These are phyloP conservation scores for Ovis canadensis DNA, from an alignment of 2,113 vertebrate species.

Conservation along the genomic window DNA sequence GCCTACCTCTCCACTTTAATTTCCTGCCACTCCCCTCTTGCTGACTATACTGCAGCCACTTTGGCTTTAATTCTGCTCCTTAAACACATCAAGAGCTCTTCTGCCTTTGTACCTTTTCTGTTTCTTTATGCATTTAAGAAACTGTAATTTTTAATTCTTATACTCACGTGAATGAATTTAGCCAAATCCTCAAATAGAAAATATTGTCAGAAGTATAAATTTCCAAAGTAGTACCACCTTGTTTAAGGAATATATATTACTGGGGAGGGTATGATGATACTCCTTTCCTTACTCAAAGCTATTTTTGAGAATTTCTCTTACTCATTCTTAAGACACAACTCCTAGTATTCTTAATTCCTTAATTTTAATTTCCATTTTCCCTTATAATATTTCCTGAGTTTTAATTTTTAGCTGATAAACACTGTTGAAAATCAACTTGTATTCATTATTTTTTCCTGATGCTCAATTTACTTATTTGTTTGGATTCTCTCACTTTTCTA, in stretches of 20 bases:
- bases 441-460: background rate
- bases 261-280: background rate
- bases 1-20: background rate
- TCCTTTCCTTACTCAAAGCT: background rate
- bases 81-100: background rate
- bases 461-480: background rate
- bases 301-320: background rate
- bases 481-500: conserved; percentile 5
- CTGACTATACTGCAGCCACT: background rate
- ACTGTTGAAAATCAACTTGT: conserved; percentile 12
- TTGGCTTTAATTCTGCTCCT: conserved; percentile 5
- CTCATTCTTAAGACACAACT: background rate
- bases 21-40: background rate
- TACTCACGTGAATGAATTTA: background rate
- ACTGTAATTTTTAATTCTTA: conserved; percentile 20
- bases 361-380: conserved; percentile 24
- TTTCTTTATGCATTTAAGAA: conserved; percentile 38
- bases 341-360: background rate
- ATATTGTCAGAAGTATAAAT: background rate
- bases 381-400: conserved; percentile 2
- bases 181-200: background rate
- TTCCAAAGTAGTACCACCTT: background rate
- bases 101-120: background rate
- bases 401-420: conserved; percentile 15
- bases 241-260: background rate